A percentile compares a stretch with the other conserved stretches of the same genome.
Conservation (phyloP, 2,797 vertebrate species). For the Crocodylus rhombifer region DNA sequence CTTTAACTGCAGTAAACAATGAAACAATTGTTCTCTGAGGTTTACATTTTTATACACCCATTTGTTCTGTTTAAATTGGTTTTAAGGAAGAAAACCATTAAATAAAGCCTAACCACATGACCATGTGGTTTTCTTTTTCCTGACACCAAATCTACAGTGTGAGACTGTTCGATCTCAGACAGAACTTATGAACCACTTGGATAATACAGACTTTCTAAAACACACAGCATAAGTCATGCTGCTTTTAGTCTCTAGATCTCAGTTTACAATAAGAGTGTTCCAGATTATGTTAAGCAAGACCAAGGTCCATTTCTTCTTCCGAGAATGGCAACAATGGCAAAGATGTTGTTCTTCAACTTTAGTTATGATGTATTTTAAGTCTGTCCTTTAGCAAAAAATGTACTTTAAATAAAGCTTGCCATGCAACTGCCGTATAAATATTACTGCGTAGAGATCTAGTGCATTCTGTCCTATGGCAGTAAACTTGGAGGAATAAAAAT, state of each 20-base stretch:
- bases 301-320: conserved; percentile 9
- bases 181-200: background rate
- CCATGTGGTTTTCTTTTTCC: background rate
- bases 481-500: background rate
- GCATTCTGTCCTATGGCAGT: background rate
- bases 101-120: background rate
- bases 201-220: conserved; percentile 15
- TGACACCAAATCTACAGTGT: background rate
- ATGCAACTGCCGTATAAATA: conserved; percentile 33
- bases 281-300: conserved; percentile 46
- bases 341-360: conserved; percentile 43
- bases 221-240: conserved; percentile 3
- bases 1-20: background rate
- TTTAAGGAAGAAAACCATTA: background rate
- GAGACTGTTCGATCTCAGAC: background rate
- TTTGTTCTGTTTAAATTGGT: background rate
- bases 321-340: conserved; percentile 42
- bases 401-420: background rate
- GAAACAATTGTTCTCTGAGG: background rate
- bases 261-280: background rate
- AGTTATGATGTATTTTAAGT: conserved; percentile 42
- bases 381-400: background rate
- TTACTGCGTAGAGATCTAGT: background rate
- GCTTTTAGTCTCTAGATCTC: conserved; percentile 12
- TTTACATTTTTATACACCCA: background rate